Percentiles rank a stretch among this genome's conserved stretches.
phyloP scores from a whole-genome alignment of 2,888 invertebrate species.

The Amiota communis region DNA sequence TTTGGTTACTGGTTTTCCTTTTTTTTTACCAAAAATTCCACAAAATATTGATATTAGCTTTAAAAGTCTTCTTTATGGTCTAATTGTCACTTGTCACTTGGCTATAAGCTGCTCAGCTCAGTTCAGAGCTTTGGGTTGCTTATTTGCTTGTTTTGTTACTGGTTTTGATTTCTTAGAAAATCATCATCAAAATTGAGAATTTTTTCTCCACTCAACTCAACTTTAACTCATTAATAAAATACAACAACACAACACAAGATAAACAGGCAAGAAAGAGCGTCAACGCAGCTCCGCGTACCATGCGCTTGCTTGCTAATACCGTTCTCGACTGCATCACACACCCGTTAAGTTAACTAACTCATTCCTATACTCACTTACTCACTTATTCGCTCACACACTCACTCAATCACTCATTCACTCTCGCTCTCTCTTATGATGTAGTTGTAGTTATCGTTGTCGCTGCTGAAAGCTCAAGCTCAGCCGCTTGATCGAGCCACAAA shows the following conservation, averaged over 20 bases:
- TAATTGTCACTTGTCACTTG: background rate
- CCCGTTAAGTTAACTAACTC: no score
- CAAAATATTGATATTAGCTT: background rate
- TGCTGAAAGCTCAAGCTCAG: slow-evolving; percentile 33
- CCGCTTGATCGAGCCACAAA: background rate
- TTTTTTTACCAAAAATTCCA: background rate
- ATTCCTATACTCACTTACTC: no score
- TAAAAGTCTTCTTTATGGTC: no score
- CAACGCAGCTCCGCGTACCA: slow-evolving; percentile 16
- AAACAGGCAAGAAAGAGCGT: slow-evolving; percentile 14
- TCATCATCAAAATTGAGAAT: background rate
- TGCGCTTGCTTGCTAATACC: background rate
- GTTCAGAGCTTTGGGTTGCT: background rate
- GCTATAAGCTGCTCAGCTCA: background rate
- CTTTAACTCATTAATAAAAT: no score
- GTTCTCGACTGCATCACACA: background rate
- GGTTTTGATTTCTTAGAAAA: slow-evolving; percentile 11
- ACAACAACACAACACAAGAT: background rate
- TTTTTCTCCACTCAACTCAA: no score
- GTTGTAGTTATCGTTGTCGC: background rate
- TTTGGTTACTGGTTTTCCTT: background rate
- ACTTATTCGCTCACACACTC: no score
- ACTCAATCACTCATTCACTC: no score
- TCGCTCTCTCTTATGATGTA: no score
- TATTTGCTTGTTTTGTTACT: slow-evolving; percentile 6